Evolutionary conservation across 30 jellyfish, hydroid and myxozoan species (phyloP).

Genomic region (Hydra vulgaris): DNA sequence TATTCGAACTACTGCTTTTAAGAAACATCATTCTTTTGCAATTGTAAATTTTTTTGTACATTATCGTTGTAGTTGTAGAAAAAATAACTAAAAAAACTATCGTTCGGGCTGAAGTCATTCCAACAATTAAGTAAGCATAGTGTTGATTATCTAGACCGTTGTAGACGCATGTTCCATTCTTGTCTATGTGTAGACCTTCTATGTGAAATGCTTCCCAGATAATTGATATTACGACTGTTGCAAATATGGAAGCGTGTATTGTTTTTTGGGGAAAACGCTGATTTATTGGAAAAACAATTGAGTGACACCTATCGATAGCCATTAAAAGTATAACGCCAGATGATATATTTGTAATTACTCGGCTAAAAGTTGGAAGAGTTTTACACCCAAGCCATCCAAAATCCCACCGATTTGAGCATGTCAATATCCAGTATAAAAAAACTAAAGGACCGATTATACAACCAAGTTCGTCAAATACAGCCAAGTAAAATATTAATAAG

Average conservation of each 20-base stretch:
- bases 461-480: slow-evolving; percentile 44
- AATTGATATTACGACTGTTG: slow-evolving; percentile 20
- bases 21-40: background rate
- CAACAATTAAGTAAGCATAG: slow-evolving; percentile 37
- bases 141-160: background rate
- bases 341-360: slow-evolving; percentile 49
- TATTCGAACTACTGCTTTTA: slow-evolving; percentile 3
- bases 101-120: slow-evolving; percentile 21
- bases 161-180: slow-evolving; percentile 8
- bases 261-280: slow-evolving; percentile 22
- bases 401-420: slow-evolving; percentile 46
- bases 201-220: slow-evolving; percentile 38
- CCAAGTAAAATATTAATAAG: slow-evolving; percentile 43
- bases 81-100: slow-evolving; percentile 28
- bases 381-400: slow-evolving; percentile 70
- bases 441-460: slow-evolving; percentile 51
- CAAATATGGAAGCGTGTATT: slow-evolving; percentile 19
- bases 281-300: slow-evolving; percentile 65
- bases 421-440: slow-evolving; percentile 39
- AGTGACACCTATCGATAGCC: slow-evolving; percentile 72
- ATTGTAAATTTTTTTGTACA: slow-evolving; percentile 6
- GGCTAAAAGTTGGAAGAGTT: slow-evolving; percentile 53
- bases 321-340: slow-evolving; percentile 48
- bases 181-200: background rate
- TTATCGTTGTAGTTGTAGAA: slow-evolving; percentile 19